phyloP scores from a whole-genome alignment of 1,140 invertebrate genomes.

The Euglossa dilemma region DNA sequence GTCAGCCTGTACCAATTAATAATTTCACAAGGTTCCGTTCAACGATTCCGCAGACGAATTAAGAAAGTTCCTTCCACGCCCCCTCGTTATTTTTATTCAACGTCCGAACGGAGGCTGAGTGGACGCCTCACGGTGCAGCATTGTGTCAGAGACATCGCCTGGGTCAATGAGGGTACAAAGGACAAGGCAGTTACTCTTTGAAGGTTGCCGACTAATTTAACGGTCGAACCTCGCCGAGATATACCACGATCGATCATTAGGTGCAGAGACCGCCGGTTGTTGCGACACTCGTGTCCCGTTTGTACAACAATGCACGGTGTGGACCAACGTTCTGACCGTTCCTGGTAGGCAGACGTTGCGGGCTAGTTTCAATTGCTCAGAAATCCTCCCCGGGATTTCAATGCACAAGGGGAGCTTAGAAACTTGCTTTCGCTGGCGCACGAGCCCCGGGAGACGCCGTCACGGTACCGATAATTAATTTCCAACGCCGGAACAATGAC shows the following conservation, averaged over 20 bases:
- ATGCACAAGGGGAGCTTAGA: conserved; percentile 25
- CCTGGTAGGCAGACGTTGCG: neutral
- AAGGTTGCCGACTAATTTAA: conserved; percentile 61
- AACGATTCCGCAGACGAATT: neutral
- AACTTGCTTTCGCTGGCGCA: conserved; percentile 8
- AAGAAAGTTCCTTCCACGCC: neutral
- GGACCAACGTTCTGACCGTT: neutral
- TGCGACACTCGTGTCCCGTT: conserved; percentile 32
- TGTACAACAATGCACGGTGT: conserved; percentile 31
- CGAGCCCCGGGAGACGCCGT: neutral
- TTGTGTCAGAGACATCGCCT: conserved; percentile 41
- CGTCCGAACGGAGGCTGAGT: neutral
- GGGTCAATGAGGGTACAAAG: conserved; percentile 50
- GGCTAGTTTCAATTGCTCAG: conserved; percentile 51
- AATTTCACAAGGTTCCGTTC: neutral
- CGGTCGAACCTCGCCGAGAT: conserved; percentile 49
- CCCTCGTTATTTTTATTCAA: neutral
- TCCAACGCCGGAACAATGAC: neutral
- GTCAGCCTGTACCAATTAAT: too few species aligned
- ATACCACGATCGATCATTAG: conserved; percentile 60
- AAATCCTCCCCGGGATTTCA: conserved; percentile 40
- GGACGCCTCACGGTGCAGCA: neutral
- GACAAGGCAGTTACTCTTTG: conserved; percentile 60
- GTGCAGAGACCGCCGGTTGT: conserved; percentile 13
- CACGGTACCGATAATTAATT: conserved; percentile 39